phyloP scores from a whole-genome alignment of 2,113 vertebrate genomes.

The Colinus virginianus region DNA sequence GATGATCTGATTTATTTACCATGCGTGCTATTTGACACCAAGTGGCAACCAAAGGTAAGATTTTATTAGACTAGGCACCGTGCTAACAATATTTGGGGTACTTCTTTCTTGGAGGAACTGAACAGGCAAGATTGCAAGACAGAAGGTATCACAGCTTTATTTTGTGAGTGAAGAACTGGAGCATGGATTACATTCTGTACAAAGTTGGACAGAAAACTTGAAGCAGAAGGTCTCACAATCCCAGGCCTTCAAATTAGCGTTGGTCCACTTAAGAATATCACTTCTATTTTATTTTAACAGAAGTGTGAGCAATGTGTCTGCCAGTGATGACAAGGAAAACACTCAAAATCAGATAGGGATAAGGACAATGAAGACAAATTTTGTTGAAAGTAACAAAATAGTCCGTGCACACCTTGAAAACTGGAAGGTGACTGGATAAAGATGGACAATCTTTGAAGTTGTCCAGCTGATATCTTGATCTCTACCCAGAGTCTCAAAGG shows the following conservation, averaged over 20 bases:
- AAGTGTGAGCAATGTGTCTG: neutral
- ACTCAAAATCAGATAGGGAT: neutral
- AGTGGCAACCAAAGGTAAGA: neutral
- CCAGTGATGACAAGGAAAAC: neutral
- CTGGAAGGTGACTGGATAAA: neutral
- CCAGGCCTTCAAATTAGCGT: neutral
- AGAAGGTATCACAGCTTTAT: neutral
- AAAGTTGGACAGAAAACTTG: neutral
- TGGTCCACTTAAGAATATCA: neutral
- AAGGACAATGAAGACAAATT: neutral
- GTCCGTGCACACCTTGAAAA: neutral
- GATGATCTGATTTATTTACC: neutral
- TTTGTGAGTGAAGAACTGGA: neutral
- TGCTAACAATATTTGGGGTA: neutral
- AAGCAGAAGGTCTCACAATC: neutral
- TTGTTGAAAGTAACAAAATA: neutral
- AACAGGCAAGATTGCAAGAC: neutral
- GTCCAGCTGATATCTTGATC: neutral
- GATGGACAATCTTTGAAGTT: neutral
- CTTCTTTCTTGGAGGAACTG: neutral
- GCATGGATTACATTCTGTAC: neutral
- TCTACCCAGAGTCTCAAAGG: neutral
- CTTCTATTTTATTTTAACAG: slow-evolving; percentile 1
- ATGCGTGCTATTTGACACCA: neutral
- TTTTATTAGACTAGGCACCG: neutral